phyloP scores from a whole-genome alignment of 2,797 vertebrate species.

The Lepus oiostolus region DNA sequence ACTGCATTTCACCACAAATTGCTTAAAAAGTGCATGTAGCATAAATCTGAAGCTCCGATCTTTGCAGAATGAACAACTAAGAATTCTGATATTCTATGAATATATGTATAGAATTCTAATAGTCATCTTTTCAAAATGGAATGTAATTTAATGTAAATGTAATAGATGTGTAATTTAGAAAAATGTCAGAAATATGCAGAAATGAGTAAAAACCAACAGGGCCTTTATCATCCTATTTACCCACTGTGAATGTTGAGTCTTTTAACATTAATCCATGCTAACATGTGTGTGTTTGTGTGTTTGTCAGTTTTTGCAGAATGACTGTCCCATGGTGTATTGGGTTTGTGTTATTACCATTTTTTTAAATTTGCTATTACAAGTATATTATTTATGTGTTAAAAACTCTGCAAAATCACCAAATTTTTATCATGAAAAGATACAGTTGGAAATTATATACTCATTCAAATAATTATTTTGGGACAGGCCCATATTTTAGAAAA shows the following conservation, averaged over 20 bases:
- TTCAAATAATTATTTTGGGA: conserved; percentile 35
- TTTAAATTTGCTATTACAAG: neutral
- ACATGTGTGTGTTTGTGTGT: neutral
- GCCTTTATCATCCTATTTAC: neutral
- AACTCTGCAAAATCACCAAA: neutral
- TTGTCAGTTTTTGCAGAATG: neutral
- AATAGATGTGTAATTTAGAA: neutral
- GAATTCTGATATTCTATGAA: neutral
- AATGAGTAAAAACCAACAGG: neutral
- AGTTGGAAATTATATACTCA: neutral
- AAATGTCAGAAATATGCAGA: neutral
- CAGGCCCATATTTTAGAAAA: conserved; percentile 54
- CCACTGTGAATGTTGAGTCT: neutral
- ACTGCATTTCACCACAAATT: neutral
- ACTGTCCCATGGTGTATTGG: neutral
- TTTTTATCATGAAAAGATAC: conserved; percentile 14
- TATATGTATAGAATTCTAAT: neutral
- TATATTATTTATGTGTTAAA: neutral
- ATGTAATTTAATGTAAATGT: conserved; percentile 2
- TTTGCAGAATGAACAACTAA: neutral
- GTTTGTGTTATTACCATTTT: neutral
- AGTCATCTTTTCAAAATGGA: neutral
- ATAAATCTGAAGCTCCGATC: neutral
- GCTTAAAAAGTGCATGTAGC: neutral
- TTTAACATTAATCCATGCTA: neutral